Evolutionary conservation across 23 tunicate genomes (phyloP).

Genomic region (Phallusia fumigata): DNA sequence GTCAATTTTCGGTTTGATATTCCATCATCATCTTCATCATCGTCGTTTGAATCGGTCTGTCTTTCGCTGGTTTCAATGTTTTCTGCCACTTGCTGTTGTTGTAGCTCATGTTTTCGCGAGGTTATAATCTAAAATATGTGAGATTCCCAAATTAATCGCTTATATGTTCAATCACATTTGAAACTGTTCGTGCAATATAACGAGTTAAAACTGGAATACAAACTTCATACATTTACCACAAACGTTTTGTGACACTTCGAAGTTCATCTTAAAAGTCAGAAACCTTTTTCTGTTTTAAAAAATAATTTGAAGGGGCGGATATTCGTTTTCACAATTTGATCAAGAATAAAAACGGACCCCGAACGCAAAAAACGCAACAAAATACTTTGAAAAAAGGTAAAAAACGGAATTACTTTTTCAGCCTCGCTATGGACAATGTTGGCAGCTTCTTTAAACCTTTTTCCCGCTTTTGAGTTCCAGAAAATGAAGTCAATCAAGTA

Average conservation of each 20-base stretch:
- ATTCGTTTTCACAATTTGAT: too few species aligned
- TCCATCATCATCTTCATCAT: not conserved
- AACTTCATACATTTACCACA: too few species aligned
- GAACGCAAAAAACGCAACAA: too few species aligned
- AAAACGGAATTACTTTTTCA: not conserved
- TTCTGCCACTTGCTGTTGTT: not conserved
- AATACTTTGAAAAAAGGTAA: too few species aligned
- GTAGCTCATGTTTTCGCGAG: not conserved
- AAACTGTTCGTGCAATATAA: too few species aligned
- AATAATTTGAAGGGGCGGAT: too few species aligned
- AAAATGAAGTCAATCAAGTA: constrained; percentile 25
- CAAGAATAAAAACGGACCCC: too few species aligned
- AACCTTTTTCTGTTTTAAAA: too few species aligned
- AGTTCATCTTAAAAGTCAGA: too few species aligned
- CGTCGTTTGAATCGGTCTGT: not conserved
- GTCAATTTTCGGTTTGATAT: not conserved
- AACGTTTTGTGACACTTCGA: too few species aligned
- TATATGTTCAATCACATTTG: too few species aligned
- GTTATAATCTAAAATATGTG: not conserved
- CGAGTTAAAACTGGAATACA: too few species aligned
- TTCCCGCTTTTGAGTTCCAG: constrained; percentile 4
- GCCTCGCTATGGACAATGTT: not conserved
- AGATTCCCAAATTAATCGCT: not conserved
- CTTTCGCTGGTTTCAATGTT: not conserved
- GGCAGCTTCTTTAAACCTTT: not conserved